Conservation (phyloP, 1,140 invertebrate genomes). For the Hyles vespertilio region DNA sequence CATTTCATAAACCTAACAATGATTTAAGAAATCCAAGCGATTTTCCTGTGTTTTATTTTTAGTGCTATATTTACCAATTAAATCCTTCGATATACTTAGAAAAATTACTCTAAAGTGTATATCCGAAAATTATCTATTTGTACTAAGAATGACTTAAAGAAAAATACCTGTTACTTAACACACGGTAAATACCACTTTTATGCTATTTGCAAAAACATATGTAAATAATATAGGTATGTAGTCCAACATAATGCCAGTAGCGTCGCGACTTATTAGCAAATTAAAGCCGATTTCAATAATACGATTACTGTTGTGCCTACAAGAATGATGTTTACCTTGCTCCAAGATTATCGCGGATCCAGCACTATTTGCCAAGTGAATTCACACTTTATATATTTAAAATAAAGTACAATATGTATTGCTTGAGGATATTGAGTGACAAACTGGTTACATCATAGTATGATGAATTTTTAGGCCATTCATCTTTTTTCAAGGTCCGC, state of each 20-base stretch:
- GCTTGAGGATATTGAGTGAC: background rate
- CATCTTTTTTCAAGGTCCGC: slow-evolving; percentile 9
- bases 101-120: no score
- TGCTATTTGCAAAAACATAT: no score
- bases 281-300: slow-evolving; percentile 7
- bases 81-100: no score
- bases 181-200: no score
- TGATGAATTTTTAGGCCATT: slow-evolving; percentile 9
- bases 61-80: no score
- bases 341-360: slow-evolving; percentile 7
- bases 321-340: slow-evolving; percentile 19
- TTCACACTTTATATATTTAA: slow-evolving; percentile 5
- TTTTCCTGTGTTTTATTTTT: no score
- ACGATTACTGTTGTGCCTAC: slow-evolving; percentile 11
- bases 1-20: no score
- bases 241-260: background rate
- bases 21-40: no score
- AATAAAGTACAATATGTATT: slow-evolving; percentile 2
- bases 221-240: no score
- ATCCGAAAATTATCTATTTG: no score
- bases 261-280: background rate
- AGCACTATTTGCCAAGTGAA: background rate
- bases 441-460: slow-evolving; percentile 4
- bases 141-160: no score
- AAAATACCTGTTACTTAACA: no score